phyloP scores from a whole-genome alignment of 2,888 invertebrate species.

The Dastarcus helophoroides region DNA sequence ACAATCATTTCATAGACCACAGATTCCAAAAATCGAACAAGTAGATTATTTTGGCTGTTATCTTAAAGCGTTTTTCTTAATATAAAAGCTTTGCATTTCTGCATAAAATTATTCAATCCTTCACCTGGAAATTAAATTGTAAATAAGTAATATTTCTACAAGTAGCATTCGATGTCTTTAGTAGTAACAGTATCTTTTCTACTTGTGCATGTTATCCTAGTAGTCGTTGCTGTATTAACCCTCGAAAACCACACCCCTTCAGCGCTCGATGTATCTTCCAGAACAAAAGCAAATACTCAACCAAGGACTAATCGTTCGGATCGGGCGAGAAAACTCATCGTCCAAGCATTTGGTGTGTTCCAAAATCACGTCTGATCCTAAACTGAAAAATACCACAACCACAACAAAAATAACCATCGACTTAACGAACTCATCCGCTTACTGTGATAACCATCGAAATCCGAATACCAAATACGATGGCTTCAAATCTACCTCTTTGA shows the following conservation, averaged over 20 bases:
- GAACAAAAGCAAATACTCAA: constrained; percentile 34
- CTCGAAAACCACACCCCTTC: neutral
- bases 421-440: constrained; percentile 29
- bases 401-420: constrained; percentile 40
- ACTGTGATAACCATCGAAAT: constrained; percentile 15
- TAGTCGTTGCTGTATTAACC: no score
- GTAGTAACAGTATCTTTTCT: no score
- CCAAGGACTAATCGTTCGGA: constrained; percentile 37
- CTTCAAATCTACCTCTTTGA: constrained; percentile 38
- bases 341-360: constrained; percentile 33
- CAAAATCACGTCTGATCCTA: constrained; percentile 31
- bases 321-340: constrained; percentile 31
- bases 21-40: no score
- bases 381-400: constrained; percentile 28
- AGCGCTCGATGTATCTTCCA: constrained; percentile 28
- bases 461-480: constrained; percentile 25
- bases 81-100: no score
- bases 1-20: no score
- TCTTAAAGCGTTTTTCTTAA: no score
- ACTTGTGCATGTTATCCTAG: no score
- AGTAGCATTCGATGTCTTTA: no score
- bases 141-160: no score
- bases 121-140: no score
- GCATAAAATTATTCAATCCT: no score
- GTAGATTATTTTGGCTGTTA: no score